These are phyloP conservation scores for Chrysolina oricalcia DNA, from an alignment of 2,888 invertebrate species.

Conservation along the genomic window DNA sequence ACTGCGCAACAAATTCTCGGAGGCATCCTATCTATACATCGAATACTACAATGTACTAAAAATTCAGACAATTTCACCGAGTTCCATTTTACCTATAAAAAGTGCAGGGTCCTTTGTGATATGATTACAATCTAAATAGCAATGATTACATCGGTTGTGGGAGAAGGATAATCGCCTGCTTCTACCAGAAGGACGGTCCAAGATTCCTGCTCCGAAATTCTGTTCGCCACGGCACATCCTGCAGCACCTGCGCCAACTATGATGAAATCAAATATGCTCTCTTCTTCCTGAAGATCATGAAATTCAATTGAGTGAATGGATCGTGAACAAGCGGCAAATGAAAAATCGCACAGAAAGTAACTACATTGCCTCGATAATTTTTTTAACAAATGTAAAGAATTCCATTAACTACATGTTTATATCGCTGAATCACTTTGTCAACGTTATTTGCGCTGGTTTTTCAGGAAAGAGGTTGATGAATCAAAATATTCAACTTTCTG, in stretches of 20 bases:
- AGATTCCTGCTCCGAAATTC: slow-evolving; percentile 67
- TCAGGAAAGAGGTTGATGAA: no score
- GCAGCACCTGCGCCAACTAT: slow-evolving; percentile 73
- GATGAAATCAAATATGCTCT: slow-evolving; percentile 70
- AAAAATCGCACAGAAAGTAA: not conserved
- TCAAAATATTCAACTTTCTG: no score
- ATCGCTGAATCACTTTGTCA: no score
- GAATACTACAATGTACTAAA: no score
- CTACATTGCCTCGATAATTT: no score
- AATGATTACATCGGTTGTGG: slow-evolving; percentile 55
- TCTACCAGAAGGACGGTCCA: slow-evolving; percentile 68
- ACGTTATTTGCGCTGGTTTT: no score
- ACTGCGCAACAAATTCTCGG: no score
- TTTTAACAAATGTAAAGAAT: no score
- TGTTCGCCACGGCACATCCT: slow-evolving; percentile 72
- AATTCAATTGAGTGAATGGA: not conserved
- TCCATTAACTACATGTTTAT: no score
- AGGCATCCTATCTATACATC: no score
- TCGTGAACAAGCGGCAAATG: no score
- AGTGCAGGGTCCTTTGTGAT: no score
- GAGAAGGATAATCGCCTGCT: slow-evolving; percentile 65
- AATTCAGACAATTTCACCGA: not conserved
- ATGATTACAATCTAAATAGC: not conserved
- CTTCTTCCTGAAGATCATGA: slow-evolving; percentile 54
- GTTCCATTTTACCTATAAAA: not conserved